Conservation (phyloP, 2,888 invertebrate species). For the Dascillus cervinus region DNA sequence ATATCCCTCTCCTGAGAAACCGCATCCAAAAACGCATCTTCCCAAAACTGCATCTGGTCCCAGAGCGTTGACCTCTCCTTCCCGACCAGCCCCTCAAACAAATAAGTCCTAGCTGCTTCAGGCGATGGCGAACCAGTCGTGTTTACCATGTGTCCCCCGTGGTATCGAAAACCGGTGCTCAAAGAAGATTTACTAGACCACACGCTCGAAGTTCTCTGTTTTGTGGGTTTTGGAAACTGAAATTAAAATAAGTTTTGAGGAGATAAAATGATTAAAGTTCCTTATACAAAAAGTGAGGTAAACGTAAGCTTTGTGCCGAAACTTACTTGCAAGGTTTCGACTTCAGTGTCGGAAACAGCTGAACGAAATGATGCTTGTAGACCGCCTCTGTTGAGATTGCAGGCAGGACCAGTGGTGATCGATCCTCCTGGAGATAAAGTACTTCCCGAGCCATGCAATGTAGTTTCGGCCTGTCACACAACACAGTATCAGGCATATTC, state of each 20-base stretch:
- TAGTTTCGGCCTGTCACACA: constrained; percentile 49
- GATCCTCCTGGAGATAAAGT: constrained; percentile 58
- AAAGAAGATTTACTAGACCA: constrained; percentile 90
- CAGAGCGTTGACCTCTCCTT: constrained; percentile 84
- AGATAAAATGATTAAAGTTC: neutral
- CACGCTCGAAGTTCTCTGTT: constrained; percentile 78
- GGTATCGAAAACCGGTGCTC: constrained; percentile 80
- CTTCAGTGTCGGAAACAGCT: constrained; percentile 91
- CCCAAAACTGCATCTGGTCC: constrained; percentile 99
- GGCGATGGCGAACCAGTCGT: constrained; percentile 84
- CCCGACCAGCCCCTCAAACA: constrained; percentile 80
- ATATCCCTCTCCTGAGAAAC: constrained; percentile 97
- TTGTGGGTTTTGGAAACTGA: constrained; percentile 62
- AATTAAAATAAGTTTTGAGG: constrained; percentile 21
- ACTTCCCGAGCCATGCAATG: constrained; percentile 59
- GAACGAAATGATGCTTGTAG: constrained; percentile 73
- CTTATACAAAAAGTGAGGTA: neutral
- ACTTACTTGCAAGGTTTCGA: constrained; percentile 82
- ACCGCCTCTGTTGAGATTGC: constrained; percentile 62
- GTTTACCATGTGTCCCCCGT: constrained; percentile 76
- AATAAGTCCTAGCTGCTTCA: constrained; percentile 80
- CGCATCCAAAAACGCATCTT: constrained; percentile 96
- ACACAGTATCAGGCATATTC: constrained; percentile 35
- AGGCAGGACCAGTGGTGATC: constrained; percentile 69
- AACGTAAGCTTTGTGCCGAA: constrained; percentile 1